Percentiles rank a stretch among this genome's conserved stretches.
These are phyloP conservation scores for Micrasema longulum DNA, from an alignment of 1,140 invertebrate species.

Conservation along the genomic window DNA sequence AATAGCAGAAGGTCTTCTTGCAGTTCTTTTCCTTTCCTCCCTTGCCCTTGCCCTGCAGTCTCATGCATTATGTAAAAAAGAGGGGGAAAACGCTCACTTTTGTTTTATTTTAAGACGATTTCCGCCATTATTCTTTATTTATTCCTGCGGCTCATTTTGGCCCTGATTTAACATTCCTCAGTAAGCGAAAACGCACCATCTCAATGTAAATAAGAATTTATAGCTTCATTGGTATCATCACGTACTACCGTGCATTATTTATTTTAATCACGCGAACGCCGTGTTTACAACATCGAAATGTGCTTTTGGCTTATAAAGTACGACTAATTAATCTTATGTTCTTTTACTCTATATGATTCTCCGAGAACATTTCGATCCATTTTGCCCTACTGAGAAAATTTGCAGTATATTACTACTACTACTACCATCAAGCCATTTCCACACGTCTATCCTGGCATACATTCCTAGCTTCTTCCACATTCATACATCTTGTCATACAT, in stretches of 20 bases:
- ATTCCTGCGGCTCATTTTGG: constrained; percentile 48
- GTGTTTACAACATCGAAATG: no score
- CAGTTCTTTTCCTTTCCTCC: constrained; percentile 26
- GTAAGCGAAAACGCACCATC: constrained; percentile 29
- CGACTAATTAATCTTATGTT: no score
- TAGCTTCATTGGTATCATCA: constrained; percentile 20
- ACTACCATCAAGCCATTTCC: no score
- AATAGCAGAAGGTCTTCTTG: constrained; percentile 38
- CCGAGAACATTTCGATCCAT: no score
- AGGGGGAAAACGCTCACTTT: constrained; percentile 41
- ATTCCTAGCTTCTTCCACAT: no score
- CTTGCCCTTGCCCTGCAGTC: constrained; percentile 10
- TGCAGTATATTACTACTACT: no score
- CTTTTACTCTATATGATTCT: no score
- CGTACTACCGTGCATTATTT: constrained; percentile 4
- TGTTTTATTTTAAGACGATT: constrained; percentile 50
- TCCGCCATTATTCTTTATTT: constrained; percentile 43
- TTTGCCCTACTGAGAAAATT: no score
- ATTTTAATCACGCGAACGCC: not conserved
- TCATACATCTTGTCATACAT: no score
- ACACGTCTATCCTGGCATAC: no score
- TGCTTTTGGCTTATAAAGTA: no score
- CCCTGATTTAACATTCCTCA: constrained; percentile 44
- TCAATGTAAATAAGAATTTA: constrained; percentile 20
- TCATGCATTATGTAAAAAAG: constrained; percentile 51